Base-by-base conservation (phyloP, 2,113 vertebrate species). In the Illadopsis cleaveri region DNA sequence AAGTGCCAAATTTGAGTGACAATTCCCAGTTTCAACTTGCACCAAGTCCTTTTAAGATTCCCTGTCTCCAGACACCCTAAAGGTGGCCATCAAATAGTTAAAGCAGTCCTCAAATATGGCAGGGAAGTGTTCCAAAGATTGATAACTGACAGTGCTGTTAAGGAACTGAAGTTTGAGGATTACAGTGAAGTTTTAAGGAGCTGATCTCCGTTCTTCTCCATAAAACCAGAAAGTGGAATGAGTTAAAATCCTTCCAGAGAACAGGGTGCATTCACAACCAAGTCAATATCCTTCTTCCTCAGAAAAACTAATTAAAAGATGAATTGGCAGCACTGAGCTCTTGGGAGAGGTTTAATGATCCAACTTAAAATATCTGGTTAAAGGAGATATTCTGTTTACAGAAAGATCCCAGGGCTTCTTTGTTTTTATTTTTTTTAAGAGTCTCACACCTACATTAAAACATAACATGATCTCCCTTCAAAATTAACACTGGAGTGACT, bases 271-370 rank as follows among this genome's bases (percentile, higher is more conserved):
- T 56, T 38, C 78, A 53, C 45, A 89, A 60, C 40, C n/a, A 40
- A 30, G 54, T 31, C 85, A 80, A 76, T 73, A 69, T 7, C 50
- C 68, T 71, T 76, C 28, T 37, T 95, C 69, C 65, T 82, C 73
- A 33, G 57, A 57, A 93, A 94, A 94, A 89, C 78, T 85, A 89
- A 93, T 91, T 82, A 89, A 51, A 72, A 91, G 58, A 60, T 3
- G 2, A 91, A 93, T 5, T 72, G 54, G 54, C 85, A 76, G 27
- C 62, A 28, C 33, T 44, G 42, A 93, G 54, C 80, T 93, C 82
- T 69, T 18, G 66, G 53, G 44, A 89, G 12, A 95, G n/a, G 44
- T 82, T 79, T 93, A 93, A 88, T 20, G 33, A 95, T 66, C 25
- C 64, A 69, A 37, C 78, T 85, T 85, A 50, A 93, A 76, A 44